Evolutionary conservation across 2,113 vertebrate species (phyloP), one percentile per base, ranked within the genome.

Genomic region (Ivindomyrus marchei): DNA sequence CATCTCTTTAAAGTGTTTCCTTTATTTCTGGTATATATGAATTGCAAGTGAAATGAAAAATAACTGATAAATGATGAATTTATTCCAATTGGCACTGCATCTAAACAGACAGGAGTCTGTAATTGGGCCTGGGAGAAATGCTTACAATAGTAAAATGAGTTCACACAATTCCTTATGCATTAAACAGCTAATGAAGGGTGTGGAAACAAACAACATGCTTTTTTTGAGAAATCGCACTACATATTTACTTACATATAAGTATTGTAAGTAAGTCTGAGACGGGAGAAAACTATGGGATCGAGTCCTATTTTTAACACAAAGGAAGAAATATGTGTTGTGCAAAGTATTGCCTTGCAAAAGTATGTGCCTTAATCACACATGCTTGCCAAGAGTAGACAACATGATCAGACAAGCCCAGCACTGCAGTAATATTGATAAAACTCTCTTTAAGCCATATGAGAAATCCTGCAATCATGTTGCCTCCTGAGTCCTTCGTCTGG

Each of bases 81-180:
- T 90, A 88, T 88, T 89, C 15, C 49, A 66, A 84, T 83, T 90
- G 91, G 93, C 91, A 91, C 88, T 87, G 89, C 93, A 92, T 91
- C 46, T 52, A 90, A 91, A 89, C 31, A 85, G 74, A 90, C 91
- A 88, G 49, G 88, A 91, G 88, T 90, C 92, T 93, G 94, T 95
- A 96, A 95, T 95, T 94, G 93, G 95, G 92, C 94, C 94, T 94
- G 90, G 10, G 94, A 96, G 96, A 95, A 94, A 95, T 94, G 91
- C 92, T 91, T 89, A 91, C 90, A 90, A 91, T 91, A 91, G 90
- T 92, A 93, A 91, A 94, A 94, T 95, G 94, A 94, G 91, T 92
- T 90, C 90, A 36, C 92, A 92, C 92, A 93, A 92, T 93, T 95
- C 93, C 94, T 95, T 92, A 94, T 93, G 92, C 93, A 95, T 94